Conservation (phyloP, 2,113 vertebrate species). For the Gorsachius goisagi region DNA sequence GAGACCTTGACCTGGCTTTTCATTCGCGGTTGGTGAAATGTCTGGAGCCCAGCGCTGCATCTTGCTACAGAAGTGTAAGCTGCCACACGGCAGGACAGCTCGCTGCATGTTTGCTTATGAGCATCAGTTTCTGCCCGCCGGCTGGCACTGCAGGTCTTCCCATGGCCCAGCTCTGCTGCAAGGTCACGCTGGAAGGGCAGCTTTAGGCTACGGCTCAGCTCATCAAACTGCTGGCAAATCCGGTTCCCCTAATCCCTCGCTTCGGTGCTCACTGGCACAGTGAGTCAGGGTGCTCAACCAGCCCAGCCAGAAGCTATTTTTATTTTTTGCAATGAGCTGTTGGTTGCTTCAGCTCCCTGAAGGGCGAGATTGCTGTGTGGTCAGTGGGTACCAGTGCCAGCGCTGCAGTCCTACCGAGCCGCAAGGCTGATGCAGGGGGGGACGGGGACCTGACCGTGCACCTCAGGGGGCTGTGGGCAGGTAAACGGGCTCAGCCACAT, state of each 20-base stretch:
- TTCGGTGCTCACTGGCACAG: rapidly evolving
- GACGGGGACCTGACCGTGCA: rapidly evolving
- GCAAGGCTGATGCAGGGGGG: not conserved
- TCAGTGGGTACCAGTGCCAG: not conserved
- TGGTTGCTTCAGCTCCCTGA: not conserved
- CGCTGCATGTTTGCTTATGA: not conserved
- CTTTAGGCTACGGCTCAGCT: not conserved
- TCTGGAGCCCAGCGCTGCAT: not conserved
- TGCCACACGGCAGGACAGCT: not conserved
- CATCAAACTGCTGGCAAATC: not conserved
- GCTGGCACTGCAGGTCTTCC: not conserved
- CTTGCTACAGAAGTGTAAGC: not conserved
- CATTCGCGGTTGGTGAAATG: not conserved
- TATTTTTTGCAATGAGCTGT: not conserved
- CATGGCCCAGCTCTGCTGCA: not conserved
- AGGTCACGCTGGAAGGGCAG: not conserved
- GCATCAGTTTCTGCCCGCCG: not conserved
- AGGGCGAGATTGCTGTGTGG: rapidly evolving
- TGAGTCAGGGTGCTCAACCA: not conserved
- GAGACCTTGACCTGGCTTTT: not conserved
- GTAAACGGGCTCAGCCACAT: not conserved
- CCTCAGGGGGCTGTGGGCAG: not conserved
- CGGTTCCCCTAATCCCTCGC: not conserved
- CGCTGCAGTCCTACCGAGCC: not conserved
- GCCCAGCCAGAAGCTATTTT: not conserved